Conservation (phyloP, 2,113 vertebrate genomes). For the Thunnus maccoyii region DNA sequence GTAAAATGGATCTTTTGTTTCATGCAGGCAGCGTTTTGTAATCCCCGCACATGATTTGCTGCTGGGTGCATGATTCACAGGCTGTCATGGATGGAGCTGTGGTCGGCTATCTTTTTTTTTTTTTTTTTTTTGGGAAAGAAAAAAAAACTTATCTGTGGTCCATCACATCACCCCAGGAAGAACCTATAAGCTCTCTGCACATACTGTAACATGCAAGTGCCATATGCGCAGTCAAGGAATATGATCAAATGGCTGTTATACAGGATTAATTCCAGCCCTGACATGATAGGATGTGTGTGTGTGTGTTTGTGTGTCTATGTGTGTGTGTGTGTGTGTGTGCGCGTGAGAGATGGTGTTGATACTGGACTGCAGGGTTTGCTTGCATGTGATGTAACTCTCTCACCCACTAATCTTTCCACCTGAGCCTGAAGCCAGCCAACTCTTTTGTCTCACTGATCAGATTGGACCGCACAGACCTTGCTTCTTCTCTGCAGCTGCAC, state of each 20-base stretch:
- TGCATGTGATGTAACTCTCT: constrained; percentile 65
- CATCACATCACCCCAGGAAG: not conserved
- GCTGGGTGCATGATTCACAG: constrained; percentile 43
- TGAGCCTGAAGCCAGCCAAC: constrained; percentile 39
- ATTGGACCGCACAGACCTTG: constrained; percentile 37
- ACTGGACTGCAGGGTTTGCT: constrained; percentile 50
- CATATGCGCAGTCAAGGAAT: constrained; percentile 31
- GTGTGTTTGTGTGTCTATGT: no score
- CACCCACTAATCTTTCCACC: constrained; percentile 53
- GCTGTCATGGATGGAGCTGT: constrained; percentile 35
- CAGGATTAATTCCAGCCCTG: constrained; percentile 24
- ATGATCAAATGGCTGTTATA: not conserved
- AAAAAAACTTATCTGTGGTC: constrained; percentile 2
- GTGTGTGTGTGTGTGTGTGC: no score
- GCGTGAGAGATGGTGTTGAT: constrained; percentile 13
- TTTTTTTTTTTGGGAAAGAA: constrained; percentile 1
- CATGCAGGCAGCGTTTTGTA: constrained; percentile 47
- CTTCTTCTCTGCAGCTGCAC: constrained; percentile 36
- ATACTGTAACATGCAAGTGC: not conserved
- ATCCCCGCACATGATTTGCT: constrained; percentile 43
- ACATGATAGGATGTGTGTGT: constrained; percentile 11
- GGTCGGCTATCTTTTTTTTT: constrained; percentile 18
- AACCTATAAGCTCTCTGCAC: not conserved
- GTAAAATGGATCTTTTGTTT: constrained; percentile 52
- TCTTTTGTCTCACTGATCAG: constrained; percentile 61